Conservation (phyloP, 2,888 invertebrate species). For the Hydraecia micacea region DNA sequence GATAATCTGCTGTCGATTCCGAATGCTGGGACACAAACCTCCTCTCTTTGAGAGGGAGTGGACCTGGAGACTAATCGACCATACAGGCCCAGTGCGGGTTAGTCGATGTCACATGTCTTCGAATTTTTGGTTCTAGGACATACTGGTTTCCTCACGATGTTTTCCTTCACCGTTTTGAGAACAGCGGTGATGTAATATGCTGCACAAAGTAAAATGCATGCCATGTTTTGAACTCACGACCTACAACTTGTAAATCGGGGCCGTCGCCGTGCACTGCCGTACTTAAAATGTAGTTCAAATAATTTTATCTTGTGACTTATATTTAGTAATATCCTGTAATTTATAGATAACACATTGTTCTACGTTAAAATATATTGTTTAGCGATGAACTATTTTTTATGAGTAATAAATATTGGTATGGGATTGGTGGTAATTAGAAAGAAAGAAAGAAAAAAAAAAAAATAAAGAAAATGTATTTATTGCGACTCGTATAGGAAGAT, state of each 20-base stretch:
- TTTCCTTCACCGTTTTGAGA: constrained; percentile 1
- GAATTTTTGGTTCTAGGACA: neutral
- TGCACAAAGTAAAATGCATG: neutral
- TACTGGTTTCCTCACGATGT: neutral
- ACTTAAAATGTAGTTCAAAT: neutral
- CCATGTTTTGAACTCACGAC: neutral
- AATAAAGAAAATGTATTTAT: too few relatives aligned
- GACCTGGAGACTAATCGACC: neutral
- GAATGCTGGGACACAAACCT: neutral
- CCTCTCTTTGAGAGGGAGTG: too few relatives aligned
- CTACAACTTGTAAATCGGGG: neutral
- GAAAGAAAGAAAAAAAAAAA: too few relatives aligned
- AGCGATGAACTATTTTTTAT: neutral
- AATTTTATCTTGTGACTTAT: constrained; percentile 1
- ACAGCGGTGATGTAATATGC: neutral
- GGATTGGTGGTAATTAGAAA: too few relatives aligned
- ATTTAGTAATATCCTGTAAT: constrained; percentile 32
- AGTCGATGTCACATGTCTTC: neutral
- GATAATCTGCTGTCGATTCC: neutral
- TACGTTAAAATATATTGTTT: neutral
- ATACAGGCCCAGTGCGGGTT: neutral
- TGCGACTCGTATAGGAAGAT: too few relatives aligned
- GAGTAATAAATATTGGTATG: neutral
- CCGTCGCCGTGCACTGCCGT: neutral
- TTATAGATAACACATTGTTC: constrained; percentile 8